Base-by-base conservation (phyloP, 2,797 vertebrate genomes). In the Silurus aristotelis region DNA sequence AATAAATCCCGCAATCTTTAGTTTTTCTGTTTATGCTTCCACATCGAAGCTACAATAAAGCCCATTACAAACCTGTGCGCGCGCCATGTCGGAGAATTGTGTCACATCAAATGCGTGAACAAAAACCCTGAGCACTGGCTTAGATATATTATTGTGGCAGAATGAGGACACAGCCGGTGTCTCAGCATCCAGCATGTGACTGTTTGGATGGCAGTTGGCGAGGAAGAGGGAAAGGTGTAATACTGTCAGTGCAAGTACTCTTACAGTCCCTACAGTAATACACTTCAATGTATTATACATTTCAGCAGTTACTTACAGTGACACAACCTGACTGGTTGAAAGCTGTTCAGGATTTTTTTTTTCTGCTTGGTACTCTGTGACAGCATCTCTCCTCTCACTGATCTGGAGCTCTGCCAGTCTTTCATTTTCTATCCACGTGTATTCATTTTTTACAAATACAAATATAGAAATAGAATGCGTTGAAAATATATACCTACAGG, bases 221-320 rank as follows among this genome's bases (percentile, higher is more conserved):
- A 66, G 85, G 61, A 89, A 90, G 88, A 83, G 67, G 89, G 84
- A 90, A 76, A 84, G 86, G 89, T 89, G 88, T 82, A 55, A 19
- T 80, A 67, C 89, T 86, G 38, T 43, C 17, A 3, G 68, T 83
- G 46, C 61, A 67, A 80, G n/a, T 27, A 5, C 78, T 80, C 61
- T 25, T 66, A 52, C 78, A 80, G 61, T 66, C 38, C 61, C 78
- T 25, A 17, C 43, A 80, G 61, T 52, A 80, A 80, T 66, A 66
- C 19, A 27, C 46, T 67, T 55, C 63, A 80, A 80, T 66, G 63
- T 27, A 80, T 80, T 80, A 52, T 66, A 80, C n/a, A 80, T 80
- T 25, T 25, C 78, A 66, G 61, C 15, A 66, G 78, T 80, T 64
- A 80, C 60, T 46, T 80, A 66, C 61, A 64, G 43, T 64, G 60